Evolutionary conservation across 2,888 invertebrate genomes (phyloP), one percentile per base, ranked within the genome.

Genomic region (Hypomecis atomaria): DNA sequence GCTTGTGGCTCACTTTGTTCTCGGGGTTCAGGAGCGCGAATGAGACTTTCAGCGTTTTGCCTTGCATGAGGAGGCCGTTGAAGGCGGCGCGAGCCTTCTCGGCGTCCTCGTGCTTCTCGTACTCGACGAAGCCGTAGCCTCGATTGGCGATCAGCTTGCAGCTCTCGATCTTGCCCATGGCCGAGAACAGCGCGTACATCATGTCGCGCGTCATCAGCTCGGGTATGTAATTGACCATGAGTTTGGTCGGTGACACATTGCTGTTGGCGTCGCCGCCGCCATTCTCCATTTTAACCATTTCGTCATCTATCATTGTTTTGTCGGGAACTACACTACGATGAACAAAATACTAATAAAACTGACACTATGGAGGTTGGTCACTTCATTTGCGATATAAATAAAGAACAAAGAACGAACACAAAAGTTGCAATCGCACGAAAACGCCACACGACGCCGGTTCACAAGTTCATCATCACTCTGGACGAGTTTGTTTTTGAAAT

Each of bases 201-300:
- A 92, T 93, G 72, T 93, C 93, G 71, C 92, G 89, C 82, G 92
- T 93, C 93, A 93, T 93, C 84, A 92, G 75, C 79, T 93, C 93
- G 58, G 93, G 93, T 75, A 93, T 93, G 81, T 93, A 93, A 86
- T 93, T 93, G 81, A 93, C 93, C 93, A 93, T 93, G 87, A 93
- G 92, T 85, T 93, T 93, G 79, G 93, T 93, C 80, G 92, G 90
- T 88, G 93, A 93, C 93, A 93, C 92, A 91, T 92, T 93, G 86
- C 83, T 59, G 64, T 52, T 85, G 77, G 90, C 92, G 90, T 90
- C 93, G 87, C 91, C 93, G 90, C 92, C 92, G 92, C 92, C 93
- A 91, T 93, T 93, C 92, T 93, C 93, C 86, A 90, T 56, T 56
- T 56, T 56, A 38, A 56, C 11, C 53, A 63, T 90, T 75, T 92